phyloP scores from a whole-genome alignment of 1,140 invertebrate species.

The Nymphalis io region DNA sequence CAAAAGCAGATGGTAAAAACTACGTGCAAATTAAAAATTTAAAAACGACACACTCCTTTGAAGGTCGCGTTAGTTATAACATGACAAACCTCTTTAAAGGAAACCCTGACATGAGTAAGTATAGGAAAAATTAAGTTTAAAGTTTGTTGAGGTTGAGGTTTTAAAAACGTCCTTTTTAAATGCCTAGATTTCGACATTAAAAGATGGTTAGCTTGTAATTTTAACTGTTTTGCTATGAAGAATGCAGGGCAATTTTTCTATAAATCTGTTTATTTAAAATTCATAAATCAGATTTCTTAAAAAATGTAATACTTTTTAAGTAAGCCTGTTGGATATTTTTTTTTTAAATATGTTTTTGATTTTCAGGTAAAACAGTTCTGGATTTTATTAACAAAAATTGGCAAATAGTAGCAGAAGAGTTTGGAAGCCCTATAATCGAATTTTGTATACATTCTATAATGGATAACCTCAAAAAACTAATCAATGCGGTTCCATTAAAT shows the following conservation, averaged over 20 bases:
- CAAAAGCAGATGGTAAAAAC: constrained; percentile 36
- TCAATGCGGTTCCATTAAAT: constrained; percentile 39
- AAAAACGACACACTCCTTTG: constrained; percentile 44
- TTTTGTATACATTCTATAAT: constrained; percentile 44
- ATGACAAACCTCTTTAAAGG: constrained; percentile 57
- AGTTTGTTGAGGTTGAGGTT: too few species aligned
- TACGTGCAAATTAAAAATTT: constrained; percentile 45
- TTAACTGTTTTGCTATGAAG: too few species aligned
- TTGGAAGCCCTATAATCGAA: constrained; percentile 53
- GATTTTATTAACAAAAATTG: constrained; percentile 63
- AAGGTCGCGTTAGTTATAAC: constrained; percentile 50
- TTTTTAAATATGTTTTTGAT: not conserved
- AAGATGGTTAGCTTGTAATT: too few species aligned
- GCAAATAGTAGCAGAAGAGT: constrained; percentile 53
- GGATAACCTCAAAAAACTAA: constrained; percentile 44
- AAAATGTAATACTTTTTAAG: too few species aligned
- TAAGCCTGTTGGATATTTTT: too few species aligned
- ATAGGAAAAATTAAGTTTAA: not conserved
- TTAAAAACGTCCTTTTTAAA: too few species aligned
- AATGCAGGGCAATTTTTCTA: too few species aligned
- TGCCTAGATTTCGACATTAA: too few species aligned
- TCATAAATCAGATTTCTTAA: too few species aligned
- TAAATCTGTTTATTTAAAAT: too few species aligned
- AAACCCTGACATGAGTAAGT: constrained; percentile 58
- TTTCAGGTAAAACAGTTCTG: constrained; percentile 55